Conservation (phyloP, 2,888 invertebrate genomes). For the Heteropelma amictum region DNA sequence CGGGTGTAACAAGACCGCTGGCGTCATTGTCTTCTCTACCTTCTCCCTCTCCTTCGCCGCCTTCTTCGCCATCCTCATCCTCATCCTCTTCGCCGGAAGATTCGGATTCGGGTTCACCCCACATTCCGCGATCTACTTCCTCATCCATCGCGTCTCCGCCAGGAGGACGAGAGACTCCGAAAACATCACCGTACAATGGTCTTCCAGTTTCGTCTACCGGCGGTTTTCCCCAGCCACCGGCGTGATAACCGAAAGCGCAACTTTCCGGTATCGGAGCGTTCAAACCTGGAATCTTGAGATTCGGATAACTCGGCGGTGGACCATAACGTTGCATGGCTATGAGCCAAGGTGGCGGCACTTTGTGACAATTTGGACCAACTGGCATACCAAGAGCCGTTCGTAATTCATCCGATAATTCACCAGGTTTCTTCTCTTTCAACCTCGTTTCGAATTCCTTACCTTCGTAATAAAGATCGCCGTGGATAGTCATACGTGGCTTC, state of each 20-base stretch:
- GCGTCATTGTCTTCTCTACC: conserved; percentile 82
- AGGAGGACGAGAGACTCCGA: conserved; percentile 87
- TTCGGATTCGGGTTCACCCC: conserved; percentile 81
- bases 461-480: conserved; percentile 99
- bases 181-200: conserved; percentile 99
- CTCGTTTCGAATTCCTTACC: conserved; percentile 99
- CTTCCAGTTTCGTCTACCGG: conserved; percentile 99
- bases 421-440: conserved; percentile 98
- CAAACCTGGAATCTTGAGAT: conserved; percentile 97
- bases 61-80: conserved; percentile 82
- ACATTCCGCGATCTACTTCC: conserved; percentile 92
- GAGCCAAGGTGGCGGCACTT: conserved; percentile 96
- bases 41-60: conserved; percentile 79
- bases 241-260: conserved; percentile 99
- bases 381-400: conserved; percentile 99
- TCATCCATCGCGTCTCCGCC: conserved; percentile 87
- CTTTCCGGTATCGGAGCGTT: conserved; percentile 99
- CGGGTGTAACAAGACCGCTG: conserved; percentile 92
- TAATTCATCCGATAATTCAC: conserved; percentile 96
- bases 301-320: conserved; percentile 99
- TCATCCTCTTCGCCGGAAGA: conserved; percentile 80
- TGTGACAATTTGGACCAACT: conserved; percentile 94
- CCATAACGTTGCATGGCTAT: conserved; percentile 99
- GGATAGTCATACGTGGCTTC: conserved; percentile 99
- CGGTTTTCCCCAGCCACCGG: conserved; percentile 99